phyloP scores from a whole-genome alignment of 2,113 vertebrate genomes.

The Gnathonemus echidnorhynchus region DNA sequence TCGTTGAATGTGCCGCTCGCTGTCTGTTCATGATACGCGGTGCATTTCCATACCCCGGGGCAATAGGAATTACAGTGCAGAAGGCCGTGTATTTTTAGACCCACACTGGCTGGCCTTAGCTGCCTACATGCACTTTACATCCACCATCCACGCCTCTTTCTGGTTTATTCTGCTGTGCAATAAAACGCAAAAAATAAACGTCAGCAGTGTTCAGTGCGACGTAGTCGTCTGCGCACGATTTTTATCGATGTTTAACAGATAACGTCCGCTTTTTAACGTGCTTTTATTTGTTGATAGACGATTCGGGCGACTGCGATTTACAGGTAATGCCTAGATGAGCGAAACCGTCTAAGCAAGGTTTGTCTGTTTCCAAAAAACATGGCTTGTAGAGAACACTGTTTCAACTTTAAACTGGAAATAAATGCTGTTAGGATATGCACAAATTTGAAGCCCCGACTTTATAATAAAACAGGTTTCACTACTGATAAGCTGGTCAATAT shows the following conservation, averaged over 20 bases:
- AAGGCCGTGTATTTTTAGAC: conserved; percentile 22
- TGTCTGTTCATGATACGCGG: conserved; percentile 2
- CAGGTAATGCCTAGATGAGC: not conserved
- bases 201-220: not conserved
- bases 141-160: not conserved
- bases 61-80: conserved; percentile 17
- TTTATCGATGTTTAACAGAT: not conserved
- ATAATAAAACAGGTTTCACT: not conserved
- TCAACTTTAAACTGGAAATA: not conserved
- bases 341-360: not conserved
- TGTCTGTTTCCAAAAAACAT: not conserved
- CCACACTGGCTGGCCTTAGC: conserved; percentile 3
- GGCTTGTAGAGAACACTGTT: not conserved
- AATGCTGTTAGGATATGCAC: not conserved
- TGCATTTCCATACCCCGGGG: not conserved
- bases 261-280: not conserved
- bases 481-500: not conserved
- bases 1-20: not conserved
- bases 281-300: not conserved
- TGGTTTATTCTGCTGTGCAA: not conserved
- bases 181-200: not conserved
- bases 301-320: not conserved
- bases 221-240: not conserved
- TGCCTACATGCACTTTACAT: not conserved
- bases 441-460: not conserved